Evolutionary conservation across 2,888 invertebrate genomes (phyloP).

Genomic region (Limnephilus rhombicus): DNA sequence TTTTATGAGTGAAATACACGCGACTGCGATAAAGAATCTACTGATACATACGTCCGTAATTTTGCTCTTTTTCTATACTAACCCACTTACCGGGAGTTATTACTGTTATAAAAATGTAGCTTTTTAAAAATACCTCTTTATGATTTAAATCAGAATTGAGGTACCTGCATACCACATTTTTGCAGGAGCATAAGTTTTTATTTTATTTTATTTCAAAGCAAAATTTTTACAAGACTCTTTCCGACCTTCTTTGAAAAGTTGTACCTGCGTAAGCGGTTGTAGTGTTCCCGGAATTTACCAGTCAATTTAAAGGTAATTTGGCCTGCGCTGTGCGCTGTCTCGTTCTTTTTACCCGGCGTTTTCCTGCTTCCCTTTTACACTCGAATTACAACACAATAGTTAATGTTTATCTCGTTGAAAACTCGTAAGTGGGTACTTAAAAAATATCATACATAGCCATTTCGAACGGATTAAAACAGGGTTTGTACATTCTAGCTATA

Average conservation of each 20-base stretch:
- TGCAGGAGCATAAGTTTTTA: not conserved
- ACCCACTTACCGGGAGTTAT: not conserved
- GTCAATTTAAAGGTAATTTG: constrained; percentile 33
- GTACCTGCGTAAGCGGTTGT: not conserved
- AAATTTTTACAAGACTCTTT: not conserved
- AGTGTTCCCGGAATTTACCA: constrained; percentile 13
- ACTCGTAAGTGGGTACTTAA: not conserved
- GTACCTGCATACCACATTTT: not conserved
- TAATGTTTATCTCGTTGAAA: not conserved
- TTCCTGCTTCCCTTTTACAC: not conserved
- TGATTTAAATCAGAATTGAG: not conserved
- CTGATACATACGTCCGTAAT: constrained; percentile 5
- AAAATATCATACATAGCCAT: not conserved
- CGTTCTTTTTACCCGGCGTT: constrained; percentile 19
- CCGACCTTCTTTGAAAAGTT: not conserved
- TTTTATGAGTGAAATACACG: constrained; percentile 35
- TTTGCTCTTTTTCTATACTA: not conserved
- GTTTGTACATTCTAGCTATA: not conserved
- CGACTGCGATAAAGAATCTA: constrained; percentile 31
- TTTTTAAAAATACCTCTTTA: not conserved
- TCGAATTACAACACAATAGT: constrained; percentile 7
- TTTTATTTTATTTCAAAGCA: not conserved
- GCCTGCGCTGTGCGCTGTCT: not conserved
- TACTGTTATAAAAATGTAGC: not conserved
- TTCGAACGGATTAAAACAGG: not conserved